A percentile compares a stretch with the other conserved stretches of the same genome.
These are phyloP conservation scores for Caenorhabditis uteleia DNA, from an alignment of 2,888 invertebrate species.

Conservation along the genomic window DNA sequence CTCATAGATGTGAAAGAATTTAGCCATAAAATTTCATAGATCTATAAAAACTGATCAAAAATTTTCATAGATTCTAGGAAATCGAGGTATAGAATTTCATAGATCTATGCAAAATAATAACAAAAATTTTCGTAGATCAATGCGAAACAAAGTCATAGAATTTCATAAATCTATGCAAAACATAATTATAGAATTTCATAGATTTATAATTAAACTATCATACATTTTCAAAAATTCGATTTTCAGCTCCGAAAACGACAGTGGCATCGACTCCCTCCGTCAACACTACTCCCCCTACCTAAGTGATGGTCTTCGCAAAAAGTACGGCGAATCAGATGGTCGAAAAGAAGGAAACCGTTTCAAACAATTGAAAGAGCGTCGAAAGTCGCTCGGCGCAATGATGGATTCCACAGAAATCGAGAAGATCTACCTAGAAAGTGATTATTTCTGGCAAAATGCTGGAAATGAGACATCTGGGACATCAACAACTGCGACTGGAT, in stretches of 20 bases:
- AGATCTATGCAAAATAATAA: no score
- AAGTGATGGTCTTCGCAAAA: constrained; percentile 24
- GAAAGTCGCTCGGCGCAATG: constrained; percentile 60
- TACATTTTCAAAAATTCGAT: neutral
- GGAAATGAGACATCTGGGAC: neutral
- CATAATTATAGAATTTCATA: no score
- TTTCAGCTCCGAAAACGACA: constrained; percentile 64
- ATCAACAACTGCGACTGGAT: constrained; percentile 50
- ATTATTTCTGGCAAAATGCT: constrained; percentile 46
- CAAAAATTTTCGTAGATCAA: no score
- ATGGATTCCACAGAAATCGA: constrained; percentile 57
- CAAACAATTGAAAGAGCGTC: constrained; percentile 55
- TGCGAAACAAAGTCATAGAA: no score
- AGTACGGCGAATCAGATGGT: constrained; percentile 33
- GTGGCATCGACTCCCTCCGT: constrained; percentile 65
- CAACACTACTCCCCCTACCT: constrained; percentile 62
- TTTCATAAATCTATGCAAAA: no score
- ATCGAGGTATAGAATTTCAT: no score
- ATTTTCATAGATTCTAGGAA: no score
- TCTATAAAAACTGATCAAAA: no score
- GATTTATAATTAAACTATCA: no score
- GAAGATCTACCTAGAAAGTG: constrained; percentile 48
- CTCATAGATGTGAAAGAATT: no score
- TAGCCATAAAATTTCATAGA: no score
- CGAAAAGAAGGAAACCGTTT: constrained; percentile 43